Percentiles rank a stretch among this genome's conserved stretches.
These are phyloP conservation scores for Vireo griseus DNA, from an alignment of 2,797 vertebrate species.

Conservation along the genomic window DNA sequence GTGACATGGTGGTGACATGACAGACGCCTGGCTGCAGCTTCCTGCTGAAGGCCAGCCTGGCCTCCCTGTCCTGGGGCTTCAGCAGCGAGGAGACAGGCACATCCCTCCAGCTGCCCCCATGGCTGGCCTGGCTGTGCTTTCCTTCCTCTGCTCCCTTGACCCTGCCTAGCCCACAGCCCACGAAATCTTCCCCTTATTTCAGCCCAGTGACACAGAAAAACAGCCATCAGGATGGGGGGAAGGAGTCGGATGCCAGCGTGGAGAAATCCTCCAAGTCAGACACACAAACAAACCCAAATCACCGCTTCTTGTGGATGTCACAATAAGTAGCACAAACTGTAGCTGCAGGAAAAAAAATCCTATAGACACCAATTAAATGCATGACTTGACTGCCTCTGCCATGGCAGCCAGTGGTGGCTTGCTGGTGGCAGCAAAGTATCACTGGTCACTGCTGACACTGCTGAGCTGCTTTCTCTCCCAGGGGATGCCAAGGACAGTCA, in stretches of 20 bases:
- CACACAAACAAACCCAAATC: slow-evolving; percentile 33
- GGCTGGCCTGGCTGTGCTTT: neutral
- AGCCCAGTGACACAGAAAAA: slow-evolving; percentile 44
- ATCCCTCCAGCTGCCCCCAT: neutral
- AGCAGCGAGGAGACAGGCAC: neutral
- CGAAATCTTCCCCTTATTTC: neutral
- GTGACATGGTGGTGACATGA: neutral
- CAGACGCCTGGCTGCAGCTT: neutral
- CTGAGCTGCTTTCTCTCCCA: neutral
- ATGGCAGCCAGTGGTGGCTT: slow-evolving; percentile 40
- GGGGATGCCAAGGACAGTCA: neutral
- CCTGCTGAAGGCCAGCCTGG: neutral
- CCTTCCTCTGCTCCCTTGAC: neutral
- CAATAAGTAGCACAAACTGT: slow-evolving; percentile 58
- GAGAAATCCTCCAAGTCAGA: slow-evolving; percentile 16
- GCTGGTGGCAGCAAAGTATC: slow-evolving; percentile 49
- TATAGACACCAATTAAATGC: slow-evolving; percentile 68
- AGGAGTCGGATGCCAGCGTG: neutral
- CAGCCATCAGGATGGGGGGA: neutral
- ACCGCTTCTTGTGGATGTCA: slow-evolving; percentile 44
- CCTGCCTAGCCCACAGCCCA: neutral
- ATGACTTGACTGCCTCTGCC: slow-evolving; percentile 56
- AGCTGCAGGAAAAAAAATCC: slow-evolving; percentile 57
- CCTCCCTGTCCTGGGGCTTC: rapidly evolving
- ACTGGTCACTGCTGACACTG: slow-evolving; percentile 27